Evolutionary conservation across 2,113 vertebrate species (phyloP).

Genomic region (Entelurus aequoreus): DNA sequence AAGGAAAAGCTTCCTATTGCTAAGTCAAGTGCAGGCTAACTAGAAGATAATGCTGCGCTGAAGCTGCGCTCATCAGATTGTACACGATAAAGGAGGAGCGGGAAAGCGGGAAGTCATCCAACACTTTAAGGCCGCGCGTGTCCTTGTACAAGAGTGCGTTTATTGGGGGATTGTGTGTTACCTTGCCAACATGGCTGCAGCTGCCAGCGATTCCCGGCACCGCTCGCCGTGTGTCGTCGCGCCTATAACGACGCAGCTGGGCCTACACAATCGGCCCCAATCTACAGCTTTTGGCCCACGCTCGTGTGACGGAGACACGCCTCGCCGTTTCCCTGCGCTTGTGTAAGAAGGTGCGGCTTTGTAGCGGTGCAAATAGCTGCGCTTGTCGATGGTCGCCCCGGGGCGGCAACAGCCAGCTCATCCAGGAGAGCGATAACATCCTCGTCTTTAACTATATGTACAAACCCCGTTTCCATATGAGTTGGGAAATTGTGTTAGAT

Average conservation of each 20-base stretch:
- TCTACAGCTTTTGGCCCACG: constrained; percentile 57
- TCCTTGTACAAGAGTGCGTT: constrained; percentile 20
- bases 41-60: constrained; percentile 24
- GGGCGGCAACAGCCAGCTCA: constrained; percentile 37
- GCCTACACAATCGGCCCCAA: constrained; percentile 30
- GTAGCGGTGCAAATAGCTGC: constrained; percentile 56
- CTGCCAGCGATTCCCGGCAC: constrained; percentile 35
- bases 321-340: constrained; percentile 31
- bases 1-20: constrained; percentile 29
- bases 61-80: constrained; percentile 45
- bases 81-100: constrained; percentile 35
- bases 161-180: constrained; percentile 14
- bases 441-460: too few species aligned
- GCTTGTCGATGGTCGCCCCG: constrained; percentile 49
- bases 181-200: constrained; percentile 27
- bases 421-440: too few species aligned
- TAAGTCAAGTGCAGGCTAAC: constrained; percentile 27
- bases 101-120: constrained; percentile 27
- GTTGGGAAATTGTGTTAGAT: too few species aligned
- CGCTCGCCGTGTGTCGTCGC: constrained; percentile 22
- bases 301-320: constrained; percentile 44
- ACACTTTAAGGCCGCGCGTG: constrained; percentile 19
- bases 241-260: neutral
- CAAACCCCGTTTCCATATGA: too few species aligned
- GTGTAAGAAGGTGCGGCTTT: constrained; percentile 55